Evolutionary conservation across 1,140 invertebrate species (phyloP).

Genomic region (Bradynema listronoti): DNA sequence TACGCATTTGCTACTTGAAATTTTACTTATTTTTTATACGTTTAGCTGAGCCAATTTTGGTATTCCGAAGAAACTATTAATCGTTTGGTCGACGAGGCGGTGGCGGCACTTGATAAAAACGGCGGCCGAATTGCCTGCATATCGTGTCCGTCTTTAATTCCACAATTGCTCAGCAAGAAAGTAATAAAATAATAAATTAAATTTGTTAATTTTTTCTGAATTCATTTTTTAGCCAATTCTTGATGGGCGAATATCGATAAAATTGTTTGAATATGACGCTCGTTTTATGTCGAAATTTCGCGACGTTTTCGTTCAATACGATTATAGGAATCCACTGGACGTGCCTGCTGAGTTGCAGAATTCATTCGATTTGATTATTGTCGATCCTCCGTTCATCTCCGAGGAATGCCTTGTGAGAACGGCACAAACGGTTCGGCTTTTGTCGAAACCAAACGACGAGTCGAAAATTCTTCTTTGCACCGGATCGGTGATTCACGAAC

Average conservation of each 20-base stretch:
- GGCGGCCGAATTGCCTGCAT: conserved; percentile 69
- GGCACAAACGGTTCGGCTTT: conserved; percentile 69
- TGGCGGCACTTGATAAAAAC: conserved; percentile 17
- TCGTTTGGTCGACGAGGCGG: conserved; percentile 60
- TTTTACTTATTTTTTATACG: conserved; percentile 13
- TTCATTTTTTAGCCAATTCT: conserved; percentile 35
- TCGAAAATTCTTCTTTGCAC: conserved; percentile 79
- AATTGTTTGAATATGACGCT: conserved; percentile 65
- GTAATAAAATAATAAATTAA: conserved; percentile 16
- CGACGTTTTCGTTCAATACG: conserved; percentile 76
- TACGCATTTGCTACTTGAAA: conserved; percentile 21
- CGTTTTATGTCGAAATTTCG: conserved; percentile 72
- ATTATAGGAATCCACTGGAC: conserved; percentile 74
- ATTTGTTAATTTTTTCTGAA: neutral
- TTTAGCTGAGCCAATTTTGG: conserved; percentile 89
- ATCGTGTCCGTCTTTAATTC: conserved; percentile 80
- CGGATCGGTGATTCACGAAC: conserved; percentile 70
- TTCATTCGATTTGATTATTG: conserved; percentile 76
- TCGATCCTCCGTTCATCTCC: conserved; percentile 86
- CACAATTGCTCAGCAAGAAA: conserved; percentile 59
- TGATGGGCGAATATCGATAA: conserved; percentile 64
- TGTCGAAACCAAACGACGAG: conserved; percentile 66
- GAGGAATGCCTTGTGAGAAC: conserved; percentile 83
- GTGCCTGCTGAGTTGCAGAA: conserved; percentile 64
- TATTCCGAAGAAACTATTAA: conserved; percentile 74